Conservation (phyloP, 2,888 invertebrate genomes). For the Drosophila nr. fundita region DNA sequence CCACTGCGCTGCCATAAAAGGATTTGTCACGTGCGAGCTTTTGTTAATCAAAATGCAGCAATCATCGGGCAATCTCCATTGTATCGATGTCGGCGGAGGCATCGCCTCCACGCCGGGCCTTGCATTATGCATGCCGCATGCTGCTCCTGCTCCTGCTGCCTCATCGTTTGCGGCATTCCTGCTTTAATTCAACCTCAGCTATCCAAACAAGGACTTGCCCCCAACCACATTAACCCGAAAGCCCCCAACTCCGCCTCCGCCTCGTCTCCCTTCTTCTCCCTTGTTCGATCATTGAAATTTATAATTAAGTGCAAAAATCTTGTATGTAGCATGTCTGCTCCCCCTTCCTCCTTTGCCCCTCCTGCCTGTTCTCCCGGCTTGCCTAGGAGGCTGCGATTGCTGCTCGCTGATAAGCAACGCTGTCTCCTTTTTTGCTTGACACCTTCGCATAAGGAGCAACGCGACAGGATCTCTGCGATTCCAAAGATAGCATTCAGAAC, state of each 20-base stretch:
- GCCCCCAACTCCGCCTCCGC: slow-evolving; percentile 1
- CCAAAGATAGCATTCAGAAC: slow-evolving; percentile 38
- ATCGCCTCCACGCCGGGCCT: slow-evolving; percentile 45
- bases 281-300: slow-evolving; percentile 70
- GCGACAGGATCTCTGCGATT: slow-evolving; percentile 37
- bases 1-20: slow-evolving; percentile 82
- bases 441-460: slow-evolving; percentile 19
- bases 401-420: slow-evolving; percentile 33
- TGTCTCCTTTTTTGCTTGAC: slow-evolving; percentile 19
- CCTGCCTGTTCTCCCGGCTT: neutral
- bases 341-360: neutral
- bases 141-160: slow-evolving; percentile 15
- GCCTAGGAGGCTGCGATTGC: slow-evolving; percentile 29
- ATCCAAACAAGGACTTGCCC: slow-evolving; percentile 77
- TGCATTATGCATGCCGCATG: slow-evolving; percentile 75
- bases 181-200: slow-evolving; percentile 72
- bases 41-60: slow-evolving; percentile 84
- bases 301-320: slow-evolving; percentile 78
- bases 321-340: slow-evolving; percentile 19
- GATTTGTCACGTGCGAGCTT: slow-evolving; percentile 85
- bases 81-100: slow-evolving; percentile 58
- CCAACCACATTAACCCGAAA: slow-evolving; percentile 53
- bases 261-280: slow-evolving; percentile 37
- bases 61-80: slow-evolving; percentile 82
- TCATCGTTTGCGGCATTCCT: slow-evolving; percentile 75